These are phyloP conservation scores for Laspeyria flexula DNA, from an alignment of 2,888 invertebrate genomes.

Conservation along the genomic window DNA sequence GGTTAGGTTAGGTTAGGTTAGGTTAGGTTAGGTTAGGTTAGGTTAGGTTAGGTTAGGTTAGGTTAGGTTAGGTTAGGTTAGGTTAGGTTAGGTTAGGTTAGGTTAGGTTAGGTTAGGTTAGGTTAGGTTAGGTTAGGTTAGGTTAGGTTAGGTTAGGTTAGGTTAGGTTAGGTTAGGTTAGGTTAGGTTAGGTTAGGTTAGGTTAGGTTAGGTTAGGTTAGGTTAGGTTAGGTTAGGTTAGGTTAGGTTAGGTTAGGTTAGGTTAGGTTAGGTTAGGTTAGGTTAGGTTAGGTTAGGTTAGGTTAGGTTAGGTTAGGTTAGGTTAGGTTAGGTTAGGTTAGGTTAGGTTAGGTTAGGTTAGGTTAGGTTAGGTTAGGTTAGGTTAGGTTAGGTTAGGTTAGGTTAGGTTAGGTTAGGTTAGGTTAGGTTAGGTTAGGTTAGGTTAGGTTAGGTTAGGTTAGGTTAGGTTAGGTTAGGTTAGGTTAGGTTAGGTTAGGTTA, in stretches of 20 bases:
- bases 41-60: slow-evolving; percentile 16
- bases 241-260: slow-evolving; percentile 13
- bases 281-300: slow-evolving; percentile 12
- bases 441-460: slow-evolving; percentile 2
- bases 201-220: slow-evolving; percentile 15
- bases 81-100: slow-evolving; percentile 18
- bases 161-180: slow-evolving; percentile 6
- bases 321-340: slow-evolving; percentile 3
- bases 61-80: slow-evolving; percentile 18
- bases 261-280: slow-evolving; percentile 16
- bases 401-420: slow-evolving; percentile 3
- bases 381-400: slow-evolving; percentile 3
- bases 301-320: slow-evolving; percentile 3
- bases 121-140: slow-evolving; percentile 19
- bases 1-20: slow-evolving; percentile 15
- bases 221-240: slow-evolving; percentile 15
- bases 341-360: slow-evolving; percentile 2
- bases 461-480: slow-evolving; percentile 3
- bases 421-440: slow-evolving; percentile 2
- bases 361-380: slow-evolving; percentile 3
- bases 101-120: slow-evolving; percentile 14
- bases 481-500: slow-evolving; percentile 3
- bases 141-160: slow-evolving; percentile 12
- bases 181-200: slow-evolving; percentile 11
- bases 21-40: slow-evolving; percentile 19